Evolutionary conservation across 2,888 invertebrate genomes (phyloP).

Genomic region (Didymodactylos carnosus): DNA sequence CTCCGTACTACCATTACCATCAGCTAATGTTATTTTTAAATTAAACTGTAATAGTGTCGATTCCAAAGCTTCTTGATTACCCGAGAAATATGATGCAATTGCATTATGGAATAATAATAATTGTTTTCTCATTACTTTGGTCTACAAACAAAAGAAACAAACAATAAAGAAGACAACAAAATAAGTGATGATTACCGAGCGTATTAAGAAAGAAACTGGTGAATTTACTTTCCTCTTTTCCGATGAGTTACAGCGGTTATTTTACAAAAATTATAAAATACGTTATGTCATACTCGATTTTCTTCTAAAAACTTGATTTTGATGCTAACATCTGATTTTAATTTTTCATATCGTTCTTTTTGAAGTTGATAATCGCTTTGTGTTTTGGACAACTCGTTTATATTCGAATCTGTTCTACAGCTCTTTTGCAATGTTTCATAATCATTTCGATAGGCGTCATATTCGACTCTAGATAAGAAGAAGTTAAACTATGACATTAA

Average conservation of each 20-base stretch:
- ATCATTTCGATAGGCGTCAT: constrained; percentile 89
- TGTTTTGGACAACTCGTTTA: constrained; percentile 41
- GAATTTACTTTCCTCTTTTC: no score
- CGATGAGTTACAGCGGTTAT: no score
- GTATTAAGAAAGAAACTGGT: no score
- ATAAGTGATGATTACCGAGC: no score
- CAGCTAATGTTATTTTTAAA: constrained; percentile 43
- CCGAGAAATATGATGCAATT: constrained; percentile 83
- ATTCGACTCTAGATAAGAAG: constrained; percentile 51
- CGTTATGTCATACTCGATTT: constrained; percentile 65
- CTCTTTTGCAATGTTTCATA: constrained; percentile 55
- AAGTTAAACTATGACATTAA: background rate
- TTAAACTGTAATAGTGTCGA: constrained; percentile 83
- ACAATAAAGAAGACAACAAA: constrained; percentile 19
- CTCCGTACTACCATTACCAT: background rate
- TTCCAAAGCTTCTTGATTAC: constrained; percentile 76
- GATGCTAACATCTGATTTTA: constrained; percentile 74
- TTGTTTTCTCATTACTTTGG: constrained; percentile 96
- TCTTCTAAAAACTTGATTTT: constrained; percentile 90
- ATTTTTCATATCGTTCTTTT: constrained; percentile 70
- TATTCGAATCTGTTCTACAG: constrained; percentile 17
- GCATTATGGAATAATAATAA: constrained; percentile 83
- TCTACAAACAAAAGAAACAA: constrained; percentile 41
- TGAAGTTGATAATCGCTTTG: constrained; percentile 65
- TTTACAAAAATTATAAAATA: no score